These are phyloP conservation scores for Botrylloides violaceus DNA, from an alignment of 23 tunicate genomes.

Conservation along the genomic window DNA sequence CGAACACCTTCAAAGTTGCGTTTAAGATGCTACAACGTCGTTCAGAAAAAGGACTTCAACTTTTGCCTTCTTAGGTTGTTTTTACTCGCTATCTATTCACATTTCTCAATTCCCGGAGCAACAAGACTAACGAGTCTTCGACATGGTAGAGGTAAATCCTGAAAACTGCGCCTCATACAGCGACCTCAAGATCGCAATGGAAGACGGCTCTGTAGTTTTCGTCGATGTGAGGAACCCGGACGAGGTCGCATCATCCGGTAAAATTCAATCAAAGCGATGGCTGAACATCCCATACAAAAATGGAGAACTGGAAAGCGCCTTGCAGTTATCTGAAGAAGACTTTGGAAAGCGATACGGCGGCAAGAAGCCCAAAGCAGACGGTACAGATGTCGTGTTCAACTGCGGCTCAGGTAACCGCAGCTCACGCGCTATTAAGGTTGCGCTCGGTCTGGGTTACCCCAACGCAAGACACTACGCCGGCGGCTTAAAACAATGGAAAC, in stretches of 20 bases:
- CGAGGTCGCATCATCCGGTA: neutral
- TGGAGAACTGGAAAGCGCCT: neutral
- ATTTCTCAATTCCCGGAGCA: too few relatives aligned
- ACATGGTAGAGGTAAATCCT: neutral
- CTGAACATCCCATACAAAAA: neutral
- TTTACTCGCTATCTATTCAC: too few relatives aligned
- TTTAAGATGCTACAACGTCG: too few relatives aligned
- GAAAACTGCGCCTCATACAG: neutral
- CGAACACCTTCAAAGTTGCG: too few relatives aligned
- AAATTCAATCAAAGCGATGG: constrained; percentile 6
- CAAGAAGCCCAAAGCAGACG: neutral
- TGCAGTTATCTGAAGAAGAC: constrained; percentile 1
- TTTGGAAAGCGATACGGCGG: neutral
- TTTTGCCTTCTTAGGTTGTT: too few relatives aligned
- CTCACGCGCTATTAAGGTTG: neutral
- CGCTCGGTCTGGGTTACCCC: neutral
- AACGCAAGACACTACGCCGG: neutral
- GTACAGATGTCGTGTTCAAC: neutral
- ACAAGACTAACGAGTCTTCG: too few relatives aligned
- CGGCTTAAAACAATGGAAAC: neutral
- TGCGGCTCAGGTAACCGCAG: constrained; percentile 9
- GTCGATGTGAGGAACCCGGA: constrained; percentile 7
- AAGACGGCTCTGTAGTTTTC: neutral
- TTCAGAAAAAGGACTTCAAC: too few relatives aligned
- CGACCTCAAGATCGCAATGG: neutral